These are phyloP conservation scores for Notothenia coriiceps DNA, from an alignment of 2,113 vertebrate species.

Conservation along the genomic window DNA sequence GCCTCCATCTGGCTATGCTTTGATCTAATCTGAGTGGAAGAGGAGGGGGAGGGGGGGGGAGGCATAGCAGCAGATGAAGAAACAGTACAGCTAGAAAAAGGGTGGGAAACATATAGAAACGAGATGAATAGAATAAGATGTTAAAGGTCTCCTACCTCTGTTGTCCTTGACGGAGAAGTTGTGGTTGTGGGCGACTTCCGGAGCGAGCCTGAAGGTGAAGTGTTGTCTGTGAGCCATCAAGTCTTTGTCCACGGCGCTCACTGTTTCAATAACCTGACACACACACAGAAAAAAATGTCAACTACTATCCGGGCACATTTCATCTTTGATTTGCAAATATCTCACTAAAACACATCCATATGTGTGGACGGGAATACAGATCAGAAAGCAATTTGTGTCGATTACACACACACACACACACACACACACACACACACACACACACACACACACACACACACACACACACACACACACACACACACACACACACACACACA, in stretches of 20 bases:
- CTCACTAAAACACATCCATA: too few species aligned
- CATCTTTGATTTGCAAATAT: too few species aligned
- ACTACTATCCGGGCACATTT: too few species aligned
- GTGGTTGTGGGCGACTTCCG: constrained; percentile 92
- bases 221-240: constrained; percentile 92
- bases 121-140: background rate
- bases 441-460: constrained; percentile 1
- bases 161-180: constrained; percentile 98
- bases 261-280: constrained; percentile 84
- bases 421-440: background rate
- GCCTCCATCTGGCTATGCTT: constrained; percentile 75
- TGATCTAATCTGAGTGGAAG: constrained; percentile 68
- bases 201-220: constrained; percentile 93
- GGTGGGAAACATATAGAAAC: background rate
- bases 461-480: background rate
- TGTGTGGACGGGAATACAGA: too few species aligned
- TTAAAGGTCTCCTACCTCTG: constrained; percentile 86
- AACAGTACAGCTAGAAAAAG: background rate
- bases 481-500: background rate
- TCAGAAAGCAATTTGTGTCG: too few species aligned
- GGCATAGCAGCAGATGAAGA: constrained; percentile 35
- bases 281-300: background rate
- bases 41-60: background rate
- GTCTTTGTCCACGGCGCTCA: constrained; percentile 97
- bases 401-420: background rate